phyloP scores from a whole-genome alignment of 2,888 invertebrate genomes.

The Gisinianus flammeolus region DNA sequence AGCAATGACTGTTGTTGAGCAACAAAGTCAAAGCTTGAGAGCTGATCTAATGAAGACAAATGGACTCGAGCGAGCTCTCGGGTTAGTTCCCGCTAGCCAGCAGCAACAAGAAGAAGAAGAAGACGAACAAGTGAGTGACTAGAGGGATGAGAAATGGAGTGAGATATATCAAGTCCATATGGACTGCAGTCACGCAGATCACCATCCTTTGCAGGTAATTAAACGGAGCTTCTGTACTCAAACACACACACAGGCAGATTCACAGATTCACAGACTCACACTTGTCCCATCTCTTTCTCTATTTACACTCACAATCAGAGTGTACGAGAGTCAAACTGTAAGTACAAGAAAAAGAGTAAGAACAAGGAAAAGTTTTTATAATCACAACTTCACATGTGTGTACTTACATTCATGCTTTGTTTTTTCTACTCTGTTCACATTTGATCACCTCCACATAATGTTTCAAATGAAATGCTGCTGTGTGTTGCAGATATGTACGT shows the following conservation, averaged over 20 bases:
- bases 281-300: neutral
- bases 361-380: too few species aligned
- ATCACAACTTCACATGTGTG: too few species aligned
- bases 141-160: conserved; percentile 25
- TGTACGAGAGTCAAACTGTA: too few species aligned
- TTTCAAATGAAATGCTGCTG: neutral
- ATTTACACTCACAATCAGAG: neutral
- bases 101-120: neutral
- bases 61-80: neutral
- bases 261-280: neutral
- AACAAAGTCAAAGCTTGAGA: neutral
- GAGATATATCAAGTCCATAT: conserved; percentile 21
- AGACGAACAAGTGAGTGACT: conserved; percentile 16
- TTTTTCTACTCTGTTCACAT: too few species aligned
- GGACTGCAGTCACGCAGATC: neutral
- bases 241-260: neutral
- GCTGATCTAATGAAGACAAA: conserved; percentile 32
- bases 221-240: conserved; percentile 28
- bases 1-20: too few species aligned
- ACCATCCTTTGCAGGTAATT: conserved; percentile 34
- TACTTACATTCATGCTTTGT: too few species aligned
- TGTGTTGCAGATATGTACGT: neutral
- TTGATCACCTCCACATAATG: too few species aligned
- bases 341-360: too few species aligned
- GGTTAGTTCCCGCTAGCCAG: conserved; percentile 26